Evolutionary conservation across 2,797 vertebrate species (phyloP), one percentile per base, ranked within the genome.

Genomic region (Salarias fasciatus): DNA sequence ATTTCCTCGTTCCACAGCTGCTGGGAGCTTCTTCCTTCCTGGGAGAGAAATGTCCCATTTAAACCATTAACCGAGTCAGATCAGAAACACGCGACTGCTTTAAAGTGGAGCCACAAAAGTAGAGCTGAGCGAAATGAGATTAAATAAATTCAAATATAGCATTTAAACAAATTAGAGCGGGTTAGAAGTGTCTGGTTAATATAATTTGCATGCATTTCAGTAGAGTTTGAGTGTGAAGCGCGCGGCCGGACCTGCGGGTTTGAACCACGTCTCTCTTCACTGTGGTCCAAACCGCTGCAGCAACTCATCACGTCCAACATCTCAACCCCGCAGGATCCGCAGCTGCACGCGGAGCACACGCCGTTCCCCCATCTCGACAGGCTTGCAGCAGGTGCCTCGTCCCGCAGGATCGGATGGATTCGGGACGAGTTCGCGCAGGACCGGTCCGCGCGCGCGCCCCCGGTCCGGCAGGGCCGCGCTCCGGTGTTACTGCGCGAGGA

Each of bases 201-300:
- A 9, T 3, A 35, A 35, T 35, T 35, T 3, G 35, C 6, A 35
- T 35, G 6, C 6, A 33, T 43, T 11, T 41, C 11, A 41, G 13
- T 2, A 43, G 1, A 45, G n/a, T 42, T 55, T 68, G 2, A 80
- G 5, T 76, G 61, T 71, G 64, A 78, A 31, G 67, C 5, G 2
- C 2, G 0, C 2, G 7, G 72, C 68, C 72, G 85, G 88, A 86
- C 55, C 41, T 51, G 13, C 30, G 15, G 11, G 11, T n/a, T 40
- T n/a, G 5, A 1, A 35, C 4, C 0, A 0, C 4, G 0, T 6
- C 0, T 1, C 11, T 2, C 63, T 88, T 88, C 0, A 73, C 68
- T 62, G 0, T 29, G 70, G 57, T 86, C 70, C 83, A 78, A 75
- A 46, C 36, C 53, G 40, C 64, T 37, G 66, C 66, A 76, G 48